A percentile compares a stretch with the other conserved stretches of the same genome.
phyloP scores from a whole-genome alignment of 2,888 invertebrate genomes.

The Pteria penguin region DNA sequence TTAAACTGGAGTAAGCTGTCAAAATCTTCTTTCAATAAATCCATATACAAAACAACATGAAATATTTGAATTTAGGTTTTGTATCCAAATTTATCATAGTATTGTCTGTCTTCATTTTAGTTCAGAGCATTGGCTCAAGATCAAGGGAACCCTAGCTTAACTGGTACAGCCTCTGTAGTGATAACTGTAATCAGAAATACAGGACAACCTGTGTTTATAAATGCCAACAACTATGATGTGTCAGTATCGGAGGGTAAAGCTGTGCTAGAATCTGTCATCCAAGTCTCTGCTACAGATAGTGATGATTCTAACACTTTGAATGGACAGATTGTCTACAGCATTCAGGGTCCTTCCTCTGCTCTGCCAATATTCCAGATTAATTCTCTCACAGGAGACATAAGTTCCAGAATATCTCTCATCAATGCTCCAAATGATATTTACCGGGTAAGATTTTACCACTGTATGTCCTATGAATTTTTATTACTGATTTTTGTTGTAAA shows the following conservation, averaged over 20 bases:
- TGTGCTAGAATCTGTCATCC: constrained; percentile 52
- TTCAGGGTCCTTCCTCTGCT: constrained; percentile 51
- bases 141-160: constrained; percentile 60
- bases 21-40: too few relatives aligned
- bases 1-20: too few relatives aligned
- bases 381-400: constrained; percentile 86
- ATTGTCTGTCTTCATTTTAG: too few relatives aligned
- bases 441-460: constrained; percentile 46
- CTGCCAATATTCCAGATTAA: constrained; percentile 92
- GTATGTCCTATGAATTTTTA: background rate
- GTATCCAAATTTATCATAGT: too few relatives aligned
- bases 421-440: constrained; percentile 56
- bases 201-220: constrained; percentile 57
- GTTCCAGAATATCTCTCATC: constrained; percentile 63
- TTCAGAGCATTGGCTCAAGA: constrained; percentile 68
- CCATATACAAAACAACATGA: too few relatives aligned
- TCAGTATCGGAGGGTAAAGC: constrained; percentile 58
- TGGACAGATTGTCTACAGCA: constrained; percentile 64
- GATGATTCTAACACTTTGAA: constrained; percentile 57
- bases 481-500: too few relatives aligned
- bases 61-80: too few relatives aligned
- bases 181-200: constrained; percentile 70
- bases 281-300: constrained; percentile 50
- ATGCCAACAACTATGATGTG: constrained; percentile 48
- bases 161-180: constrained; percentile 60